A percentile compares a stretch with the other conserved stretches of the same genome.
phyloP scores from a whole-genome alignment of 2,797 vertebrate genomes.

The Linurgus olivaceus region DNA sequence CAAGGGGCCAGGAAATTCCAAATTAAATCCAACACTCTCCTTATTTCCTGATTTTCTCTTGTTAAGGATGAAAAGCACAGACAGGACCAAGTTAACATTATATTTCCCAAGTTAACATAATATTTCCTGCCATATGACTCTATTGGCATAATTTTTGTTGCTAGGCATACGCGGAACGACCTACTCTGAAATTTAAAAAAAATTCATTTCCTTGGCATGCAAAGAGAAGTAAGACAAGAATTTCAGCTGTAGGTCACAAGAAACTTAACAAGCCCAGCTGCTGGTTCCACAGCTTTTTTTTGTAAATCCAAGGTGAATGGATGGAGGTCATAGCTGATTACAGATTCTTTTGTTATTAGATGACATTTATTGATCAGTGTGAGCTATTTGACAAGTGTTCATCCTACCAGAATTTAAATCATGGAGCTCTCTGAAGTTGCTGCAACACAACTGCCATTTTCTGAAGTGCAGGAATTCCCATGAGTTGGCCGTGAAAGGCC shows the following conservation, averaged over 20 bases:
- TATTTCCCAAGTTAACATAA: slow-evolving; percentile 40
- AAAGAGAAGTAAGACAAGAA: background rate
- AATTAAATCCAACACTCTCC: slow-evolving; percentile 46
- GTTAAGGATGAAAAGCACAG: slow-evolving; percentile 36
- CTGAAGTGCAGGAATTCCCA: background rate
- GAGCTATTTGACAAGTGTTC: background rate
- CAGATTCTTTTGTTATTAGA: background rate
- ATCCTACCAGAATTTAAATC: background rate
- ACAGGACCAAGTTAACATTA: slow-evolving; percentile 22
- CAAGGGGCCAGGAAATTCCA: slow-evolving; percentile 38
- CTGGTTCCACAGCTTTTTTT: background rate
- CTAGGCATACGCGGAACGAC: background rate
- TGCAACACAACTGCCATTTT: background rate
- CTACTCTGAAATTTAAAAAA: background rate
- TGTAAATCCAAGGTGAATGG: background rate
- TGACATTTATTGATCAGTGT: background rate
- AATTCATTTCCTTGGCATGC: background rate
- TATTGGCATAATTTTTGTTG: background rate
- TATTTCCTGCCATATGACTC: slow-evolving; percentile 25
- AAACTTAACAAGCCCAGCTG: background rate
- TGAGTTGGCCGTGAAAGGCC: background rate
- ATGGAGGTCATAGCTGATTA: background rate
- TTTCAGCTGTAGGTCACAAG: background rate
- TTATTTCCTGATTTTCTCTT: slow-evolving; percentile 62
- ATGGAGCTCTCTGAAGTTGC: background rate